These are phyloP conservation scores for Neria commutata DNA, from an alignment of 2,888 invertebrate species.

Conservation along the genomic window DNA sequence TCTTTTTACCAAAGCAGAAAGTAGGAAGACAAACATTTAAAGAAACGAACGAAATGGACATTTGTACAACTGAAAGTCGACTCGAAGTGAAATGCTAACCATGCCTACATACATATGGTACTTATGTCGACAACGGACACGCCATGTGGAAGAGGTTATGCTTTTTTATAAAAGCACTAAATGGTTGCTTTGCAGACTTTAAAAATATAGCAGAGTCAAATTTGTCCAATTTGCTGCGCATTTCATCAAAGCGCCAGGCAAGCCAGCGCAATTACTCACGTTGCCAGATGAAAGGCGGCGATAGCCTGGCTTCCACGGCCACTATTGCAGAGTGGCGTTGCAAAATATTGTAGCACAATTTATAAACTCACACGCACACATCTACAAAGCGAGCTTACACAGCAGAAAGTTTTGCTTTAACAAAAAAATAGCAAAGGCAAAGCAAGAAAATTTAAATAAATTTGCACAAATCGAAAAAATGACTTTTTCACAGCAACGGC, in stretches of 20 bases:
- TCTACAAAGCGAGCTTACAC: neutral
- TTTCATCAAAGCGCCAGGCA: constrained; percentile 6
- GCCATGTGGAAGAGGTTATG: no score
- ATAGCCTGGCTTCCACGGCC: neutral
- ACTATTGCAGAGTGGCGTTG: constrained; percentile 11
- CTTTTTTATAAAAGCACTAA: no score
- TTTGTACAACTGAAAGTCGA: no score
- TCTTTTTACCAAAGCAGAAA: no score
- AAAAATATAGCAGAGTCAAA: no score
- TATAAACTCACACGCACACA: neutral
- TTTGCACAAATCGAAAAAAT: constrained; percentile 1
- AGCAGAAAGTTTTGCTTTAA: neutral
- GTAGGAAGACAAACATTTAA: no score
- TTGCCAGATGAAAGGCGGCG: neutral
- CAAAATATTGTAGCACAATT: no score
- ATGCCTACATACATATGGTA: no score
- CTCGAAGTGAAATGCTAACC: no score
- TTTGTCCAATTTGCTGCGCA: constrained; percentile 11
- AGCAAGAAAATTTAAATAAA: neutral
- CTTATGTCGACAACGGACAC: no score
- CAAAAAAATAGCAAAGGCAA: neutral
- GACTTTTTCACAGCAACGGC: neutral
- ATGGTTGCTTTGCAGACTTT: no score
- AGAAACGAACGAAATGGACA: no score
- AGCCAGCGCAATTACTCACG: neutral